Evolutionary conservation across 2,888 invertebrate genomes (phyloP).

Genomic region (Oegoconia quadripuncta): DNA sequence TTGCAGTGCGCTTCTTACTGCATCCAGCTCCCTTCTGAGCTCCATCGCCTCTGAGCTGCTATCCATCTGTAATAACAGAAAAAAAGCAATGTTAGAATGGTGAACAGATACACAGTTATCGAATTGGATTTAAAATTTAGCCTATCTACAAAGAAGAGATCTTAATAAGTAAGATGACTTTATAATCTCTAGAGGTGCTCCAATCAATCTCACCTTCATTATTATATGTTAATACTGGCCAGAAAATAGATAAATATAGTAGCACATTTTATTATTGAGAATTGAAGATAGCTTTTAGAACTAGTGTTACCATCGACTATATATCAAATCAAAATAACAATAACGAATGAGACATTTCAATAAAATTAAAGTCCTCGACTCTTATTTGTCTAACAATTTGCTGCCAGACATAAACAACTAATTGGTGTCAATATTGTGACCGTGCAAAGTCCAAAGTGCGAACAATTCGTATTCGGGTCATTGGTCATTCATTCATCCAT

Average conservation of each 20-base stretch:
- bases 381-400: too few species aligned
- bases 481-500: constrained; percentile 26
- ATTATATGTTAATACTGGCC: too few species aligned
- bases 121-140: not conserved
- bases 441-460: constrained; percentile 29
- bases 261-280: too few species aligned
- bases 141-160: too few species aligned
- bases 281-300: constrained; percentile 30
- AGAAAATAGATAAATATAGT: too few species aligned
- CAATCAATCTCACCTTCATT: too few species aligned
- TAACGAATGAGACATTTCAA: constrained; percentile 40
- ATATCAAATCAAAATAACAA: constrained; percentile 48
- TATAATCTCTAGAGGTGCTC: too few species aligned
- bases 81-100: constrained; percentile 5
- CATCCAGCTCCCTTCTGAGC: constrained; percentile 81
- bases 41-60: constrained; percentile 80
- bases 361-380: constrained; percentile 13
- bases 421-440: constrained; percentile 15
- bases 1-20: constrained; percentile 82
- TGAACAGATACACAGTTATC: not conserved
- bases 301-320: constrained; percentile 22
- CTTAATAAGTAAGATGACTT: too few species aligned
- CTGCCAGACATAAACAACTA: not conserved
- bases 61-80: constrained; percentile 80
- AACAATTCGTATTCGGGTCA: constrained; percentile 30